Percentiles rank a stretch among this genome's conserved stretches.
Evolutionary conservation across 2,113 vertebrate species (phyloP).

Genomic region (Xiphophorus maculatus): DNA sequence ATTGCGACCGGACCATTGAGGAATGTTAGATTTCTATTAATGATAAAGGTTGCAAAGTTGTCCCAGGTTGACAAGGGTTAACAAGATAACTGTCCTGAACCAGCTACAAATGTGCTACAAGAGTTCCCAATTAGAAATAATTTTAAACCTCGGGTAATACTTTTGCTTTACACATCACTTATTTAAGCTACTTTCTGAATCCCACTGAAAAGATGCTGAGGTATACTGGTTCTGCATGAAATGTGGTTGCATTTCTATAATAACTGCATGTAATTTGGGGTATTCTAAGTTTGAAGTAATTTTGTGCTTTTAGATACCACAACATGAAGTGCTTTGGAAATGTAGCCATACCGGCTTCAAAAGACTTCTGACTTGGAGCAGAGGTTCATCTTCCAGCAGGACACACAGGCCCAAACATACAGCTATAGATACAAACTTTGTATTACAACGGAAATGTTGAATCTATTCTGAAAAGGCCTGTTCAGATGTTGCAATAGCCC

Average conservation of each 20-base stretch:
- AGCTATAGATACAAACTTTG: background rate
- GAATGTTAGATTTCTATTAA: slow-evolving; percentile 61
- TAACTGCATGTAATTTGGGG: too few relatives aligned
- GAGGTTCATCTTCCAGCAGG: background rate
- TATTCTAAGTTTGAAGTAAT: too few relatives aligned
- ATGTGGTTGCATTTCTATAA: too few relatives aligned
- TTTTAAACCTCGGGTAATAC: background rate
- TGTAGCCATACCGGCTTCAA: background rate
- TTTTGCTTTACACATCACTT: background rate
- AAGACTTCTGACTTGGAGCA: background rate
- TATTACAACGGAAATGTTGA: background rate
- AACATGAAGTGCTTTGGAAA: too few relatives aligned
- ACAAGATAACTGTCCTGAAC: slow-evolving; percentile 30
- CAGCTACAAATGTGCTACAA: slow-evolving; percentile 20
- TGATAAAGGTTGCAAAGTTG: slow-evolving; percentile 46
- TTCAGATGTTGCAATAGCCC: background rate
- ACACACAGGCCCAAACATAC: background rate
- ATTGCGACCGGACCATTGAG: slow-evolving; percentile 44
- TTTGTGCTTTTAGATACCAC: too few relatives aligned
- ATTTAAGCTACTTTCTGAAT: too few relatives aligned
- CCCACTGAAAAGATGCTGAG: too few relatives aligned
- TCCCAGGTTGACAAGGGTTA: slow-evolving; percentile 42
- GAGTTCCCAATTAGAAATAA: slow-evolving; percentile 14
- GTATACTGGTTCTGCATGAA: too few relatives aligned
- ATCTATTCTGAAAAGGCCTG: background rate